Evolutionary conservation across 2,797 vertebrate species (phyloP).

Genomic region (Propithecus deckenii): DNA sequence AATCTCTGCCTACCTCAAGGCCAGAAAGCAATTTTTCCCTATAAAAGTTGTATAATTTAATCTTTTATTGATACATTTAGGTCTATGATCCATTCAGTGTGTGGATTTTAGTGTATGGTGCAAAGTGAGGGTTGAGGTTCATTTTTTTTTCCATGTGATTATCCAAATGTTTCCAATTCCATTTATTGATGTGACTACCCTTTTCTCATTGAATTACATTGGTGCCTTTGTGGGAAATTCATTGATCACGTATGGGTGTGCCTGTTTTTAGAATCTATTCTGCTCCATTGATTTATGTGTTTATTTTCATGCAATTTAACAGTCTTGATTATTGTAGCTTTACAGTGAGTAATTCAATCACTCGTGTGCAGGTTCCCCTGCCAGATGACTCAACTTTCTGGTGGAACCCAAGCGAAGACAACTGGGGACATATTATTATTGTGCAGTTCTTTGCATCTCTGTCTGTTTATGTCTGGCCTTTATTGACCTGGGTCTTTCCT

Average conservation of each 20-base stretch:
- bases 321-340: neutral
- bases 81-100: neutral
- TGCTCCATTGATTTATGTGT: neutral
- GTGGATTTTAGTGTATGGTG: neutral
- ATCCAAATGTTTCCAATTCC: neutral
- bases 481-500: neutral
- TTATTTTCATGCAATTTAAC: neutral
- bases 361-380: accelerated
- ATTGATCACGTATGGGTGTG: accelerated
- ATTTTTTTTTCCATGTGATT: neutral
- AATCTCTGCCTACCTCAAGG: neutral
- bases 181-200: too few species aligned
- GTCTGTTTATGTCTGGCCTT: accelerated
- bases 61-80: neutral
- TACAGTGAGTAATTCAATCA: neutral
- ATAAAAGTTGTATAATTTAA: neutral
- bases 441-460: accelerated
- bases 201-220: neutral
- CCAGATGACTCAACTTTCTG: neutral
- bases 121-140: neutral
- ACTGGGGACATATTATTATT: accelerated
- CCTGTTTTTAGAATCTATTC: neutral
- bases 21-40: neutral
- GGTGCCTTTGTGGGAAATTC: neutral
- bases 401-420: neutral